Percentiles rank a stretch among this genome's conserved stretches.
These are phyloP conservation scores for Meteorus sp. DNA, from an alignment of 1,140 invertebrate species.

Conservation along the genomic window DNA sequence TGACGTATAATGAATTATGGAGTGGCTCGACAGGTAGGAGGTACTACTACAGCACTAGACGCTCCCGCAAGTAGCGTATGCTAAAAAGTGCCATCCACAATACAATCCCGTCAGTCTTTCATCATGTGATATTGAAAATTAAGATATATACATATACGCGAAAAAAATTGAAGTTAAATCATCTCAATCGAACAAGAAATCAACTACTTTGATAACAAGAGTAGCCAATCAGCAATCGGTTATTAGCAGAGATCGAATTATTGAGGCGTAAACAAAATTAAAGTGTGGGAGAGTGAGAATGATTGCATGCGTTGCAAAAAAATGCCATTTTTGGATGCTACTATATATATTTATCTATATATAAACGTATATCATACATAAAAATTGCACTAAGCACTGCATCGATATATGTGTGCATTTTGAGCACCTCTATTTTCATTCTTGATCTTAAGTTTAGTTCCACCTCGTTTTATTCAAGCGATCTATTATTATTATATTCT, in stretches of 20 bases:
- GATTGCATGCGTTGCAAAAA: slow-evolving; percentile 59
- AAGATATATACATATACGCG: too few relatives aligned
- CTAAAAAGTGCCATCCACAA: slow-evolving; percentile 32
- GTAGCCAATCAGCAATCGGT: neutral
- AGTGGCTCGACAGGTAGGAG: slow-evolving; percentile 54
- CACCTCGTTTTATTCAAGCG: slow-evolving; percentile 40
- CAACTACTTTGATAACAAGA: slow-evolving; percentile 2
- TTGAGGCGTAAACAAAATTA: slow-evolving; percentile 4
- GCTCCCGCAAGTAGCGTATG: slow-evolving; percentile 55
- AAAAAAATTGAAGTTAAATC: too few relatives aligned
- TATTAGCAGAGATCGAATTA: slow-evolving; percentile 10
- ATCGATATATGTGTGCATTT: slow-evolving; percentile 61
- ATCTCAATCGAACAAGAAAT: too few relatives aligned
- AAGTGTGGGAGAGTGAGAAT: slow-evolving; percentile 61
- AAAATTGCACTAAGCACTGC: slow-evolving; percentile 60
- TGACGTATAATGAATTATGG: slow-evolving; percentile 26
- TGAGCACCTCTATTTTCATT: slow-evolving; percentile 57
- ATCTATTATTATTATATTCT: slow-evolving; percentile 30
- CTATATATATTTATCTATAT: slow-evolving; percentile 50
- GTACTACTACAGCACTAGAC: slow-evolving; percentile 47
- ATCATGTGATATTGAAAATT: too few relatives aligned
- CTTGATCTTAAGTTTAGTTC: slow-evolving; percentile 49
- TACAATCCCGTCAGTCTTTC: too few relatives aligned
- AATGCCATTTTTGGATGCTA: slow-evolving; percentile 58
- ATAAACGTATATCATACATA: slow-evolving; percentile 49